Base-by-base conservation (phyloP, 1,140 invertebrate genomes). In the Lordiphosa stackelbergi region DNA sequence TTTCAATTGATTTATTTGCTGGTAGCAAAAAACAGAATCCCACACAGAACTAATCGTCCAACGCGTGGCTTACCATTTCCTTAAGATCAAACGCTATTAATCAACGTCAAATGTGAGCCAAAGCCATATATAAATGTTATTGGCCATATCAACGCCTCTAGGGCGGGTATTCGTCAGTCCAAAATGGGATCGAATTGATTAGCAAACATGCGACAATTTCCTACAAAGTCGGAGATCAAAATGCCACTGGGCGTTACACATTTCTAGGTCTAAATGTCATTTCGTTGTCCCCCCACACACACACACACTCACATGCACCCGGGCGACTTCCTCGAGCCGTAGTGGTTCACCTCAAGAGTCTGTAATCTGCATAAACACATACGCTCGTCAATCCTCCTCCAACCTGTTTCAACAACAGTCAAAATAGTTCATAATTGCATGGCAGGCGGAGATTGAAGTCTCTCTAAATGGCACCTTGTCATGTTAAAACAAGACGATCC, bases 341-440 rank as follows among this genome's bases (percentile, higher is more conserved):
- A 37, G 47, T 37, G 47, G 47, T 49, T 49, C 48, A 69, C 65
- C 56, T 35, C 37, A 34, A 31, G 41, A 31, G 13, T 22, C 28
- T 13, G 12, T 19, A 53, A 78, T 62, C 73, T 65, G 69, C 73
- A 73, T 78, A 66, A 63, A 54, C 63, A 13, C 53, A 57, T 52
- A 41, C 45, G 48, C 62, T 65, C 56, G 53, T 69, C 59, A 57
- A 40, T 47, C 46, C 42, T 54, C 52, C 28, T 22, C 53, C 46
- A 64, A 72, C 65, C 59, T 53, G 72, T 74, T 74, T 52, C 57
- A 57, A 40, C 13, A 54, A 24, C 68, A 72, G 53, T 73, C 74
- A 62, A 78, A 79, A 79, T 66, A 66, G 68, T 83, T 81, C 75
- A 81, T 83, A 83, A 81, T 72, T 83, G 66, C 66, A 68, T 56